Percentiles rank a stretch among this genome's conserved stretches.
Evolutionary conservation across 2,888 invertebrate genomes (phyloP).

Genomic region (Falcaria lacertinaria): DNA sequence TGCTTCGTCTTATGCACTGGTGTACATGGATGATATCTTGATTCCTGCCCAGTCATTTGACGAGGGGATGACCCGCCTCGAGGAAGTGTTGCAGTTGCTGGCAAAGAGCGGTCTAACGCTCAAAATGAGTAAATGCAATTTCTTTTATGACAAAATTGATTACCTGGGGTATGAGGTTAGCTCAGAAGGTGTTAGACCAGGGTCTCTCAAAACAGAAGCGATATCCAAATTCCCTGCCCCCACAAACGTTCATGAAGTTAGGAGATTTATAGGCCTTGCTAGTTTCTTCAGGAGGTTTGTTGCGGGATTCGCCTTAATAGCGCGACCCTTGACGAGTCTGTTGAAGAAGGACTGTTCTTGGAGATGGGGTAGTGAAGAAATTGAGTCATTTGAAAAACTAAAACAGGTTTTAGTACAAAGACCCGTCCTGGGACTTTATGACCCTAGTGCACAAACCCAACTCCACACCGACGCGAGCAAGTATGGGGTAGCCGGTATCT

Average conservation of each 20-base stretch:
- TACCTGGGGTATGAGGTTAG: constrained; percentile 25
- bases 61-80: constrained; percentile 14
- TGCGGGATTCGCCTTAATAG: constrained; percentile 20
- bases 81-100: constrained; percentile 10
- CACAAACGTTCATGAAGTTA: constrained; percentile 18
- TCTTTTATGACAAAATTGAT: constrained; percentile 21
- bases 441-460: constrained; percentile 22
- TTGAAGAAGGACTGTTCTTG: constrained; percentile 9
- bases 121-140: constrained; percentile 26
- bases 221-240: constrained; percentile 19
- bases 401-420: constrained; percentile 19
- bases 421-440: constrained; percentile 29
- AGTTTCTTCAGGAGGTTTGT: constrained; percentile 33
- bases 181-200: constrained; percentile 20
- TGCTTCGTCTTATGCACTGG: neutral
- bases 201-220: constrained; percentile 10
- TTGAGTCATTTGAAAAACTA: constrained; percentile 19
- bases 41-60: constrained; percentile 12
- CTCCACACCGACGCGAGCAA: constrained; percentile 42
- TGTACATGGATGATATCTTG: constrained; percentile 27
- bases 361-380: constrained; percentile 18
- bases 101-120: constrained; percentile 14
- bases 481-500: constrained; percentile 27
- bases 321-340: constrained; percentile 20
- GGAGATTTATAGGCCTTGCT: constrained; percentile 28